Base-by-base conservation (phyloP, 2,888 invertebrate genomes). In the Drosophila stalkeri region DNA sequence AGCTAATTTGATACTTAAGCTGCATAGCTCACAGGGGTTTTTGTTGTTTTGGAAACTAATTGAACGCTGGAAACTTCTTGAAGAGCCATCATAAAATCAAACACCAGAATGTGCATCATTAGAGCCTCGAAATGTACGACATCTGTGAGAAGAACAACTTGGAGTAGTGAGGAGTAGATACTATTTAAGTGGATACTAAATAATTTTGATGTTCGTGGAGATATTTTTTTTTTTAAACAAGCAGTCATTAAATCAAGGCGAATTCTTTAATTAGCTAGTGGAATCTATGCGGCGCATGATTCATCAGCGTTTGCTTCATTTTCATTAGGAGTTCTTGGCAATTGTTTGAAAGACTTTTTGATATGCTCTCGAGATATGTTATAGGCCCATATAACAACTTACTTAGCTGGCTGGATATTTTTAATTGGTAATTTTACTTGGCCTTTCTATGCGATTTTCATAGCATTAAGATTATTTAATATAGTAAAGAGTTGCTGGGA, bases 1-100 rank as follows among this genome's bases (percentile, higher is more conserved):
- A 43, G 35, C 66, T 39, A 65, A 35, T 9, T 65, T 31, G 67
- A 55, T 37, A 49, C 41, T 67, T 27, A 41, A 66, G 47, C 27
- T 18, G 27, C 20, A 49, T n/a, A 37, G 37, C 44, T 64, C n/a
- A 27, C 18, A 56, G 27, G 41, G 47, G 7, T 39, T 39, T 39
- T 39, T 7, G 16, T 1, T 16, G 7, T 12, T 18, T 54, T 20
- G 0, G 20, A 43, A 16, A 23, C 23, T 44, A 44, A 54, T 52
- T 16, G 12, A 51, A 65, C 18, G 16, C 20, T 18, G n/a, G 27
- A 16, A 46, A 44, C 14, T 39, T 8, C 33, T 14, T 33, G n/a
- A 20, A 37, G 37, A 12, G n/a, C 20, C 23, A 23, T 39, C 39
- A 18, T 35, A 68, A n/a, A 27, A 55, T 18, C 46, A 46, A 33